These are phyloP conservation scores for Indicator maculatus DNA, from an alignment of 2,113 vertebrate genomes.

Conservation along the genomic window DNA sequence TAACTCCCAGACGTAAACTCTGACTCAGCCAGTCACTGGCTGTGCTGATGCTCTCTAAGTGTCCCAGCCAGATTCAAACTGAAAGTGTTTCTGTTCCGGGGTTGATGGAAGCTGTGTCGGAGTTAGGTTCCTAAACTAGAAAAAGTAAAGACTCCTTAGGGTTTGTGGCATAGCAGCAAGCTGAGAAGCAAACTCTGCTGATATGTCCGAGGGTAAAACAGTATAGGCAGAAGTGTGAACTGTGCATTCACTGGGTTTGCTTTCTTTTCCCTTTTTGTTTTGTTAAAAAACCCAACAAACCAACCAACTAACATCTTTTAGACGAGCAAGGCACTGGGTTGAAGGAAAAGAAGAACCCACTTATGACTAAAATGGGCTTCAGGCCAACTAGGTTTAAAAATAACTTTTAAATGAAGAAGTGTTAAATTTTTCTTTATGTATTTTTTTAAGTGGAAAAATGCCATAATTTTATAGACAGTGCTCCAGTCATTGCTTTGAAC, in stretches of 20 bases:
- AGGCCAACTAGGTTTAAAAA: constrained; percentile 47
- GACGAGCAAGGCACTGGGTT: constrained; percentile 14
- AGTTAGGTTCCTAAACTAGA: neutral
- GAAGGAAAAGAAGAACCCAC: constrained; percentile 1
- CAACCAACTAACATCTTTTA: neutral
- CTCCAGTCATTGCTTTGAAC: constrained; percentile 39
- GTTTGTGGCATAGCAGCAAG: neutral
- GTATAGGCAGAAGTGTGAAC: neutral
- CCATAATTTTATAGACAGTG: constrained; percentile 21
- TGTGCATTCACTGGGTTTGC: neutral
- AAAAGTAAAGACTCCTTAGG: neutral
- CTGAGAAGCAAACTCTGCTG: neutral
- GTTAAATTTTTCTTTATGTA: neutral
- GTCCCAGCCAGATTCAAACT: neutral
- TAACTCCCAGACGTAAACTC: neutral
- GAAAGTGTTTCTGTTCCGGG: neutral
- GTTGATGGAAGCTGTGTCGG: neutral
- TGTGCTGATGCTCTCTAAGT: neutral
- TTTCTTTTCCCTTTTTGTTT: neutral
- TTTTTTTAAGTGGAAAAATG: constrained; percentile 32
- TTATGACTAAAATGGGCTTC: neutral
- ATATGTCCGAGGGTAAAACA: neutral
- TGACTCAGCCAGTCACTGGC: neutral
- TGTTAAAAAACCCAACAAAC: neutral
- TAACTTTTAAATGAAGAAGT: constrained; percentile 36